Evolutionary conservation across 2,797 vertebrate genomes (phyloP).

Genomic region (Ctenopoma multispine): DNA sequence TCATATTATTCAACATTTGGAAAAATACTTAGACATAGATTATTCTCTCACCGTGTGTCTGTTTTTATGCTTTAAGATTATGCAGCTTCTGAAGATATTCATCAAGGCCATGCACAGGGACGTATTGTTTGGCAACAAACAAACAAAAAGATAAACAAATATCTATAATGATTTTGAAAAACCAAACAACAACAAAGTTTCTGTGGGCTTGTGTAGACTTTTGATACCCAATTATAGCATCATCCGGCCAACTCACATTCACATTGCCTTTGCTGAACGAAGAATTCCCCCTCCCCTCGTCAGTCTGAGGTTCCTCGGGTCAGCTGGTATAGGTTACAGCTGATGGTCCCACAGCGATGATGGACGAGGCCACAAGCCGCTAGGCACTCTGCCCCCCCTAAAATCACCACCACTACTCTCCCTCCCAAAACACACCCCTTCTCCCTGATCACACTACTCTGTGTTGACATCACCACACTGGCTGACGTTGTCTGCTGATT

Average conservation of each 20-base stretch:
- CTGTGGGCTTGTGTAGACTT: no score
- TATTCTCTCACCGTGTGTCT: constrained; percentile 9
- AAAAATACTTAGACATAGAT: constrained; percentile 44
- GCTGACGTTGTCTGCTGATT: constrained; percentile 55
- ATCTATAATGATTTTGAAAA: no score
- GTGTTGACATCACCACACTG: constrained; percentile 58
- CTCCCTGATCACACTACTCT: constrained; percentile 28
- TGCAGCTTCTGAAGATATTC: background rate
- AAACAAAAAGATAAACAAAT: no score
- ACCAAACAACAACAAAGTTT: no score
- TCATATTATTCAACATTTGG: constrained; percentile 55
- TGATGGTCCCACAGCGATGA: constrained; percentile 73
- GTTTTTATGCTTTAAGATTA: background rate
- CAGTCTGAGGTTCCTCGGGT: constrained; percentile 47
- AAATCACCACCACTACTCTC: constrained; percentile 1
- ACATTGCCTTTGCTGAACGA: constrained; percentile 24
- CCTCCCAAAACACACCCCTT: constrained; percentile 20
- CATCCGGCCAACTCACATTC: background rate
- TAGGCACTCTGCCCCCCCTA: background rate
- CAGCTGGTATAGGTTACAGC: constrained; percentile 75
- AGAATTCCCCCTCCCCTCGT: constrained; percentile 26
- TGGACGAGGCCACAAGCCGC: constrained; percentile 68
- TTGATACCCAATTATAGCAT: no score
- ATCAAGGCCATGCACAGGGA: no score
- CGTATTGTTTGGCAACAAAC: no score